phyloP scores from a whole-genome alignment of 2,797 vertebrate species.

The Chrosomus eos region DNA sequence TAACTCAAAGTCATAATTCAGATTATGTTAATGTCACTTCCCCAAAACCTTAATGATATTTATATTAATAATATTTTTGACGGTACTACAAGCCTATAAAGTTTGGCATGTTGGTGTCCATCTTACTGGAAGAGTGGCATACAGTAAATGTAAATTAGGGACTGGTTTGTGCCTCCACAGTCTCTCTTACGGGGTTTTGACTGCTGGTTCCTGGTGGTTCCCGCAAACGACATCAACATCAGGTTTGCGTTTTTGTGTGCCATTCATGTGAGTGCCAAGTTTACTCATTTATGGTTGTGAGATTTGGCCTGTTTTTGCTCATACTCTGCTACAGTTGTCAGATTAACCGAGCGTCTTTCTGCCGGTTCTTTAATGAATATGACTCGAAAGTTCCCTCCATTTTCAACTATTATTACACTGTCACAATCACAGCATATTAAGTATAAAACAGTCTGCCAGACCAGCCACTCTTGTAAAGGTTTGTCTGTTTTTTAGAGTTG shows the following conservation, averaged over 20 bases:
- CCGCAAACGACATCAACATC: background rate
- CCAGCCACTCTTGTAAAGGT: constrained; percentile 28
- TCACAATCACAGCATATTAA: constrained; percentile 42
- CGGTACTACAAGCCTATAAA: background rate
- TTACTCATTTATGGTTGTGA: constrained; percentile 1
- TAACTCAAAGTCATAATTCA: background rate
- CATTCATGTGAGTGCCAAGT: background rate
- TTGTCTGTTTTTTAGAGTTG: constrained; percentile 46
- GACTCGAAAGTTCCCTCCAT: constrained; percentile 30
- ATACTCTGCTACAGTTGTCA: background rate
- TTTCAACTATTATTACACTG: constrained; percentile 32
- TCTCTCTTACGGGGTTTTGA: background rate
- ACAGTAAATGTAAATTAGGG: constrained; percentile 13
- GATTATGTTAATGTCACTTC: background rate
- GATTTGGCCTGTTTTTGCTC: background rate
- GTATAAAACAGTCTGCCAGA: constrained; percentile 21
- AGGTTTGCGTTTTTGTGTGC: background rate
- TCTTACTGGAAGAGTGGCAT: constrained; percentile 7
- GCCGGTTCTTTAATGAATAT: constrained; percentile 22
- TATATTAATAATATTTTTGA: background rate
- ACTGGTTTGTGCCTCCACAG: background rate
- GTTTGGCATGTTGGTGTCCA: background rate
- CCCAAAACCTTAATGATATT: background rate
- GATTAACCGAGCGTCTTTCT: background rate
- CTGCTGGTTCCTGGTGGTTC: constrained; percentile 33